A percentile compares a stretch with the other conserved stretches of the same genome.
Conservation (phyloP, 2,888 invertebrate species). For the Volucella zonaria region DNA sequence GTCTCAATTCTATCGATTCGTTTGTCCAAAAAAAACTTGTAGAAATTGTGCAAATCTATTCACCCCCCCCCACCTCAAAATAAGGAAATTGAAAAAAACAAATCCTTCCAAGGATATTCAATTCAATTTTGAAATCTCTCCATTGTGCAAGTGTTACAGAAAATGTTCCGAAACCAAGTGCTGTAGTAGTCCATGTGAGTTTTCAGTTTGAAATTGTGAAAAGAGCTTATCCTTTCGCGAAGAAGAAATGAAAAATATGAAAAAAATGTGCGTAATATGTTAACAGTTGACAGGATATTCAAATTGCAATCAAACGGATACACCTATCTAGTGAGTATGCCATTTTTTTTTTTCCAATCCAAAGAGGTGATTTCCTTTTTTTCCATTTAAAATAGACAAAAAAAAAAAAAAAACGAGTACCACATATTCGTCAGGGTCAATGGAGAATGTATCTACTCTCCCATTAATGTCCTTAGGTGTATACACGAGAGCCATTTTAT, state of each 20-base stretch:
- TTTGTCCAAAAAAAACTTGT: constrained; percentile 34
- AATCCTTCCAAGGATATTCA: constrained; percentile 25
- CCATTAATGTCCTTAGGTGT: constrained; percentile 8
- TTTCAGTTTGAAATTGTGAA: constrained; percentile 14
- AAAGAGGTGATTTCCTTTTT: neutral
- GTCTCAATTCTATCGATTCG: constrained; percentile 61
- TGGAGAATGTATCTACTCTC: constrained; percentile 59
- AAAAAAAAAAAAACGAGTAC: neutral
- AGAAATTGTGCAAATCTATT: neutral
- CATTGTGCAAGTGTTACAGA: neutral
- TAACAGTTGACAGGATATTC: constrained; percentile 37
- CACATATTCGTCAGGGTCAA: constrained; percentile 57
- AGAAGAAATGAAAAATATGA: constrained; percentile 33
- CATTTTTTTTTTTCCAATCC: too few species aligned
- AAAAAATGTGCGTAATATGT: constrained; percentile 19
- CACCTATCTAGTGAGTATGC: constrained; percentile 44
- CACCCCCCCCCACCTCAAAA: too few species aligned
- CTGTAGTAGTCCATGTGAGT: constrained; percentile 46
- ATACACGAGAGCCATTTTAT: constrained; percentile 24
- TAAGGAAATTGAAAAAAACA: neutral
- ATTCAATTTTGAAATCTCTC: constrained; percentile 2
- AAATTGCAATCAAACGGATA: constrained; percentile 39
- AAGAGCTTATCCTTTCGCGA: constrained; percentile 1
- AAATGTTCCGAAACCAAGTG: constrained; percentile 41
- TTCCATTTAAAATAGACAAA: neutral